Evolutionary conservation across 2,113 vertebrate species (phyloP).

Genomic region (Apodemus sylvaticus): DNA sequence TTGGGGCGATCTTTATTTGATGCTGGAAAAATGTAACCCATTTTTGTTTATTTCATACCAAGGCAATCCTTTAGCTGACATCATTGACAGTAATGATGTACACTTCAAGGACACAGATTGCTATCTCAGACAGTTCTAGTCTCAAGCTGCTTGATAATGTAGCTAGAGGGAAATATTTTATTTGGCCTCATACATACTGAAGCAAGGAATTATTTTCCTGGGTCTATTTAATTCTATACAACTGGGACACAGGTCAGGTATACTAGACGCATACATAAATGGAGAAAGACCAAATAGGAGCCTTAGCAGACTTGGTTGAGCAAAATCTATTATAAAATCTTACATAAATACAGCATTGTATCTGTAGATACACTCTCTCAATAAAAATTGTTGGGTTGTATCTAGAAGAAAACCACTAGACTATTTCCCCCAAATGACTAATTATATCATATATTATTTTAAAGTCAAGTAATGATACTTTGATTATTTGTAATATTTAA

Average conservation of each 20-base stretch:
- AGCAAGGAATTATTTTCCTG: neutral
- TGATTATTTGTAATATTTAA: neutral
- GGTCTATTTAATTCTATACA: neutral
- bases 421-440: neutral
- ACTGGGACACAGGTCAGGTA: neutral
- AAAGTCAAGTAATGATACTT: neutral
- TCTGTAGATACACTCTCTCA: neutral
- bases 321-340: neutral
- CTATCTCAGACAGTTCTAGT: constrained; percentile 9
- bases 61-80: constrained; percentile 8
- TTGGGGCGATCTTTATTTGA: neutral
- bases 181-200: neutral
- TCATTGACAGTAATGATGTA: neutral
- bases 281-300: neutral
- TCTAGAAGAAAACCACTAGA: neutral
- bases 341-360: neutral
- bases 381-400: neutral
- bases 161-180: neutral
- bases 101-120: neutral
- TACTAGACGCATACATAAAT: neutral
- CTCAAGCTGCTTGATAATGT: neutral
- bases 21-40: neutral
- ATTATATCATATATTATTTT: neutral
- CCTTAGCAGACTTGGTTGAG: neutral
- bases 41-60: constrained; percentile 3